phyloP scores from a whole-genome alignment of 1,140 invertebrate genomes.

The Maconellicoccus hirsutus region DNA sequence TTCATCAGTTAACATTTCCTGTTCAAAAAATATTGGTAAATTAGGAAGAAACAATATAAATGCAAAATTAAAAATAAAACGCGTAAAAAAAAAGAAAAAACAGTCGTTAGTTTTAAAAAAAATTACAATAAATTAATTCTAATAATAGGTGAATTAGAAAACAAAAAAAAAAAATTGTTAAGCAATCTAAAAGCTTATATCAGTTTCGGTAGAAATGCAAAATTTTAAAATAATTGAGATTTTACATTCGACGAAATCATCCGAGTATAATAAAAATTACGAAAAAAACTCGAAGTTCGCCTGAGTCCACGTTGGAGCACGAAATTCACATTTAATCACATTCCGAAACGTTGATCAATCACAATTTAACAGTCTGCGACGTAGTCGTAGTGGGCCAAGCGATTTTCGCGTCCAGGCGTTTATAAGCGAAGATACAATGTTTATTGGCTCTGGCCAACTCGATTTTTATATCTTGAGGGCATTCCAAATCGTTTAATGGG shows the following conservation, averaged over 20 bases:
- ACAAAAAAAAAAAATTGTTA: no score
- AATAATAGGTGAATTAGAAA: background rate
- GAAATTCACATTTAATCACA: no score
- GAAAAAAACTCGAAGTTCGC: no score
- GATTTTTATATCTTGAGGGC: constrained; percentile 67
- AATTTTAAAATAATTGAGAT: no score
- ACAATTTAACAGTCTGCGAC: constrained; percentile 22
- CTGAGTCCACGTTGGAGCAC: no score
- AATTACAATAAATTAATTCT: background rate
- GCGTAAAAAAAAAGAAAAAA: background rate
- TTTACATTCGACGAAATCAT: no score
- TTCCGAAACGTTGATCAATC: background rate
- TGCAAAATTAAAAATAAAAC: background rate
- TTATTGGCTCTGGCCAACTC: constrained; percentile 54
- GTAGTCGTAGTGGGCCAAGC: constrained; percentile 70
- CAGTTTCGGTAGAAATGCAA: no score
- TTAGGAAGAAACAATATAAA: background rate
- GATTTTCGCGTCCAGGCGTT: constrained; percentile 89
- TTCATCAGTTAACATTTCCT: background rate
- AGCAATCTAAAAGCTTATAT: no score
- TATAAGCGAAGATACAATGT: constrained; percentile 85
- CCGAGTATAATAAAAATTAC: no score
- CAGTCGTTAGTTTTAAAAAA: background rate
- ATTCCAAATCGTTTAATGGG: constrained; percentile 71
- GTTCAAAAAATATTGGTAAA: background rate